phyloP scores from a whole-genome alignment of 1,140 invertebrate species.

The Euura lappo region DNA sequence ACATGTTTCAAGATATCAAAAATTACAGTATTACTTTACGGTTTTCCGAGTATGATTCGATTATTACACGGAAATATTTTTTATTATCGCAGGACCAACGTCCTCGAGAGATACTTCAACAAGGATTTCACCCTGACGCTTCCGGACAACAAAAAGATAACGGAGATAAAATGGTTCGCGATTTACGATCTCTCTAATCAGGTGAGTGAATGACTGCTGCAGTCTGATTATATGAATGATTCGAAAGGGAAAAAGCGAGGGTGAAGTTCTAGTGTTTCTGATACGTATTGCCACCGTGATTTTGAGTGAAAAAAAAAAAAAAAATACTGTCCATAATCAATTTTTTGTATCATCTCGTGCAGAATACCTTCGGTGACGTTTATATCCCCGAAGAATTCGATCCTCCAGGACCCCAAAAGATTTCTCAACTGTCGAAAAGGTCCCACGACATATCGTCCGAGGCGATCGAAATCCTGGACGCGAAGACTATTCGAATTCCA shows the following conservation, averaged over 20 bases:
- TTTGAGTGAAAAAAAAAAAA: too few species aligned
- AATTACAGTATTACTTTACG: neutral
- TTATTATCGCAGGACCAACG: conserved; percentile 76
- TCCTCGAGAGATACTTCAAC: conserved; percentile 84
- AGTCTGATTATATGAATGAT: neutral
- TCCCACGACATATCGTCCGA: conserved; percentile 76
- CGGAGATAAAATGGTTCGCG: conserved; percentile 89
- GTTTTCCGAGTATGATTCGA: too few species aligned
- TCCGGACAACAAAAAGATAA: conserved; percentile 86
- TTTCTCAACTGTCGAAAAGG: conserved; percentile 73
- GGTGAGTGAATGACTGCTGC: conserved; percentile 47
- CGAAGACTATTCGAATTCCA: conserved; percentile 79
- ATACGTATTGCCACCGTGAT: conserved; percentile 12
- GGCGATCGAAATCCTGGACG: conserved; percentile 77
- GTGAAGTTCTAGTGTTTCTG: too few species aligned
- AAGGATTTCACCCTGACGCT: conserved; percentile 84
- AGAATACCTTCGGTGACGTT: conserved; percentile 89
- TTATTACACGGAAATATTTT: neutral
- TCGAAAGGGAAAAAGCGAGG: too few species aligned
- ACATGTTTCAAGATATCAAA: neutral
- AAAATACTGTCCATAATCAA: conserved; percentile 8
- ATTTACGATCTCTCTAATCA: conserved; percentile 86
- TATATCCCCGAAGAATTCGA: conserved; percentile 91
- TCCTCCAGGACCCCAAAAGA: conserved; percentile 76
- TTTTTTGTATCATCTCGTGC: conserved; percentile 21